Conservation (phyloP, 2,797 vertebrate genomes). For the Parotocinclus haroldoi region DNA sequence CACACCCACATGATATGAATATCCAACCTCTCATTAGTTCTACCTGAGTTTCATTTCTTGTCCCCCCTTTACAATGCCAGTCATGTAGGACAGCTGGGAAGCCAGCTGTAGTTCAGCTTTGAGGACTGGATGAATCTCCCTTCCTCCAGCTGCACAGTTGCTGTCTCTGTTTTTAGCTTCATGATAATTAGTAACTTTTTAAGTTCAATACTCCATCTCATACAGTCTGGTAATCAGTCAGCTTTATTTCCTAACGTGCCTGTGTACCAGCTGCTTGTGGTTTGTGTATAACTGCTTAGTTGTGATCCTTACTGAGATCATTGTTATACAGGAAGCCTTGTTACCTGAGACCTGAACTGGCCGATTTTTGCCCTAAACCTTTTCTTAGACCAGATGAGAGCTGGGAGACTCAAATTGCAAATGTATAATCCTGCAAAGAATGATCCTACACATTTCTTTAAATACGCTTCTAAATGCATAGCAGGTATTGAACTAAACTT, state of each 20-base stretch:
- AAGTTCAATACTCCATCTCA: no score
- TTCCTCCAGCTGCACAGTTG: conserved; percentile 9
- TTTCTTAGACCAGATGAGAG: conserved; percentile 43
- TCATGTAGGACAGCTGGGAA: not conserved
- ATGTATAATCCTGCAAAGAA: conserved; percentile 44
- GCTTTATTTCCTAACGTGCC: no score
- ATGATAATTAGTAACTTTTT: not conserved
- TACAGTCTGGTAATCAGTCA: no score
- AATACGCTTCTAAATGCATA: no score
- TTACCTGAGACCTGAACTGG: conserved; percentile 45
- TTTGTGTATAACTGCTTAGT: not conserved
- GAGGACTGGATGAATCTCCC: not conserved
- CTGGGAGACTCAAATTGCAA: conserved; percentile 46
- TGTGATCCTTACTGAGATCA: conserved; percentile 28
- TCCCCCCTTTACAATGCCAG: not conserved
- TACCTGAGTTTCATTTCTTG: not conserved
- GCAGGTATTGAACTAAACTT: no score
- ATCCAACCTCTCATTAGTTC: no score
- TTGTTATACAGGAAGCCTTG: conserved; percentile 43
- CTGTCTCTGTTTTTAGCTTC: conserved; percentile 3
- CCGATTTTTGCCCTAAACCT: conserved; percentile 31
- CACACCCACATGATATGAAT: no score
- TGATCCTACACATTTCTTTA: conserved; percentile 10
- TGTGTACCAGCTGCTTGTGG: no score
- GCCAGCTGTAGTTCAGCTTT: conserved; percentile 17